Percentiles rank a stretch among this genome's conserved stretches.
These are phyloP conservation scores for Autographa gamma DNA, from an alignment of 2,888 invertebrate species.

Conservation along the genomic window DNA sequence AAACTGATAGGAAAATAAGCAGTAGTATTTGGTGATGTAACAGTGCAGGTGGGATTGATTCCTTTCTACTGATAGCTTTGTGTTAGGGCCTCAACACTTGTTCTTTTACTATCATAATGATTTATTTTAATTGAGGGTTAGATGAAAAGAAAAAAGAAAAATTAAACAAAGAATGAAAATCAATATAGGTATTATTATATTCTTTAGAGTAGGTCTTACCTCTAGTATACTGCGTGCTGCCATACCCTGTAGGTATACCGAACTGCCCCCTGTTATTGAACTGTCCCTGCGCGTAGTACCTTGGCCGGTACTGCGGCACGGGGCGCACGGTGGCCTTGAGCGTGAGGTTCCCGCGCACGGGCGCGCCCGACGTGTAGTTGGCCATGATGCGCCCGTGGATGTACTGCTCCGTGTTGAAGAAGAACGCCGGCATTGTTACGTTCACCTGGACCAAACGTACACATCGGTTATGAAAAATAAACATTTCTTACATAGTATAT, in stretches of 20 bases:
- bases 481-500: too few species aligned
- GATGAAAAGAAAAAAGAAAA: too few species aligned
- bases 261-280: constrained; percentile 86
- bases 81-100: too few species aligned
- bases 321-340: constrained; percentile 94
- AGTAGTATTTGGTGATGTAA: too few species aligned
- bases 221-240: constrained; percentile 77
- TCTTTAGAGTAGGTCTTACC: constrained; percentile 62
- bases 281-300: constrained; percentile 79
- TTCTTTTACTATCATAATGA: too few species aligned
- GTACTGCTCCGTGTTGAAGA: constrained; percentile 95
- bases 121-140: too few species aligned
- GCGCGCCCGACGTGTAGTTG: constrained; percentile 98
- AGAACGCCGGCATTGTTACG: constrained; percentile 98
- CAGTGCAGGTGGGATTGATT: too few species aligned
- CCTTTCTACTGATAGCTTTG: too few species aligned
- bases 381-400: constrained; percentile 97
- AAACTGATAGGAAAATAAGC: too few species aligned
- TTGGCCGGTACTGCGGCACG: constrained; percentile 89
- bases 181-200: too few species aligned
- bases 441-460: constrained; percentile 93
- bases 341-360: constrained; percentile 96
- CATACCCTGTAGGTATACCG: constrained; percentile 66
- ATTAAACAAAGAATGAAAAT: too few species aligned
- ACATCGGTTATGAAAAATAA: too few species aligned